Base-by-base conservation (phyloP, 1,140 invertebrate genomes). In the Micrasema minimum region DNA sequence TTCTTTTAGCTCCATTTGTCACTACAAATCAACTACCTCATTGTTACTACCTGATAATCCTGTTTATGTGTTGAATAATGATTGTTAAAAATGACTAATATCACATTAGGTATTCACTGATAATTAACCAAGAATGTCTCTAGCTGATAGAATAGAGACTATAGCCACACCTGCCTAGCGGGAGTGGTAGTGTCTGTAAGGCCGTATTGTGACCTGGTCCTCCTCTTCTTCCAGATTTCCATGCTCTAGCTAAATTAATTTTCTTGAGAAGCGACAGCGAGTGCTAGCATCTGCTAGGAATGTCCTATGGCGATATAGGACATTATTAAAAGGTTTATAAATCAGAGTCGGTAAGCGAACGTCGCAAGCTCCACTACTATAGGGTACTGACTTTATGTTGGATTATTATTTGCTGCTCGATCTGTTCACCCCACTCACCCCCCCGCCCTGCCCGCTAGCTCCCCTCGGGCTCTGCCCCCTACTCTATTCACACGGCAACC, bases 151-250 rank as follows among this genome's bases (percentile, higher is more conserved):
- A 31, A 2, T 31, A 31, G 26, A 31, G 26, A 31, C 26, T 31
- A n/a, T n/a, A 31, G 26, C 7, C 26, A 7, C 26, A 31, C 26
- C 26, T 7, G 26, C 7, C 26, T 7, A 31, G 26, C 26, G 26
- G 26, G 2, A n/a, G n/a, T n/a, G n/a, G n/a, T n/a, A n/a, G n/a
- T 31, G 7, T 4, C 2, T 31, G 26, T 31, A 31, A 31, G 26
- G 26, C 57, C 16, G 59, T 26, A 31, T 46, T 83, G 75, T 75
- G 66, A 75, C 74, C 31, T 70, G 48, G 62, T 75, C 69, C 79
- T 75, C 71, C 79, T 87, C 86, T 83, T 85, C 85, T 90, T 89
- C 83, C 89, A 90, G 89, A 90, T 89, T 90, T 90, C 88, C 88
- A 87, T 85, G 86, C 87, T 82, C 87, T 90, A 87, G 88, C 89